A percentile compares a stretch with the other conserved stretches of the same genome.
phyloP scores from a whole-genome alignment of 2,113 vertebrate genomes.

The Rousettus leschenaultii region DNA sequence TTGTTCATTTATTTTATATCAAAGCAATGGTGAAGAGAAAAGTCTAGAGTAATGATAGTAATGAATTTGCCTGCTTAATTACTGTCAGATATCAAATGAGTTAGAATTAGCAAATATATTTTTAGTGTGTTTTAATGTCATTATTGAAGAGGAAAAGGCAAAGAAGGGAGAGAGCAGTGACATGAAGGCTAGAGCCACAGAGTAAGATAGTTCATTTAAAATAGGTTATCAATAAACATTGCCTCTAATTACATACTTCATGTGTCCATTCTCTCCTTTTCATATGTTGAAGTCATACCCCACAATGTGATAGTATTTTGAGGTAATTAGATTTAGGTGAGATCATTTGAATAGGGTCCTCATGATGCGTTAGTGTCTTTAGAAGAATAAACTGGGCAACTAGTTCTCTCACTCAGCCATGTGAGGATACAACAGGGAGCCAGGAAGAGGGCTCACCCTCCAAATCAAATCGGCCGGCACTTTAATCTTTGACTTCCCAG shows the following conservation, averaged over 20 bases:
- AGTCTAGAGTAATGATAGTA: neutral
- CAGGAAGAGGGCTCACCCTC: neutral
- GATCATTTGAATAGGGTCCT: neutral
- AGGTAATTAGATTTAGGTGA: neutral
- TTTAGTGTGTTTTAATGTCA: neutral
- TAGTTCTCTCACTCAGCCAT: neutral
- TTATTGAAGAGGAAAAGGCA: neutral
- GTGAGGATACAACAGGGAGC: neutral
- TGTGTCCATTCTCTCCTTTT: neutral
- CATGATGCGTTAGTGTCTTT: neutral
- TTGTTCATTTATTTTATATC: neutral
- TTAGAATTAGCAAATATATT: constrained; percentile 2
- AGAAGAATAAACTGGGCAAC: neutral
- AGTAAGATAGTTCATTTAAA: constrained; percentile 18
- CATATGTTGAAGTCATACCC: neutral
- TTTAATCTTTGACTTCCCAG: neutral
- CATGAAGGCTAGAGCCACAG: neutral
- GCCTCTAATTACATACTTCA: neutral
- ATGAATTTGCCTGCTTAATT: constrained; percentile 51
- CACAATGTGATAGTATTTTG: neutral
- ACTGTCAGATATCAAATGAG: constrained; percentile 44
- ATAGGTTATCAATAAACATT: neutral
- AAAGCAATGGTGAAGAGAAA: neutral
- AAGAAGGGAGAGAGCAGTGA: neutral
- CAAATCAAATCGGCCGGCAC: neutral